phyloP scores from a whole-genome alignment of 2,888 invertebrate genomes.

The Entomobrya proxima region DNA sequence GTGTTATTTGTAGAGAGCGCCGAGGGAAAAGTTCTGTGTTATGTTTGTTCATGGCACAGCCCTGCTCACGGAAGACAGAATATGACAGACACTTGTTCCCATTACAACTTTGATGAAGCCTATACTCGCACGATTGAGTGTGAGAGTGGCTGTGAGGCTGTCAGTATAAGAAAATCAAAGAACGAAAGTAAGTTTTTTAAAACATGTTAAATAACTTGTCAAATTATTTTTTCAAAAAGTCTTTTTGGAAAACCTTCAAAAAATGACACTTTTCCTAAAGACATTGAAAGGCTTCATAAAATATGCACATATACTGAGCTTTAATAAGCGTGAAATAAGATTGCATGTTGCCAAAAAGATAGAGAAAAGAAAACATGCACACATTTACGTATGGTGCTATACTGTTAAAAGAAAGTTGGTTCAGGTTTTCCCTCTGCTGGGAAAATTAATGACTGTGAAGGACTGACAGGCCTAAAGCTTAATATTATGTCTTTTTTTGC shows the following conservation, averaged over 20 bases:
- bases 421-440: no score
- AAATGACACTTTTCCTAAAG: no score
- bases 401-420: no score
- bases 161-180: conserved; percentile 68
- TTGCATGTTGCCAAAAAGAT: no score
- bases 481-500: not conserved
- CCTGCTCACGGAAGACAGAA: conserved; percentile 43
- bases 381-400: no score
- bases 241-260: no score
- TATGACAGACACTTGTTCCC: conserved; percentile 71
- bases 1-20: conserved; percentile 48
- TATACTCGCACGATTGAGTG: conserved; percentile 67
- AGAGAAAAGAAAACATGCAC: no score
- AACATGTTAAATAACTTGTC: conserved; percentile 39
- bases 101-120: conserved; percentile 69
- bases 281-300: no score
- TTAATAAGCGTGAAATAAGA: no score
- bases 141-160: conserved; percentile 73
- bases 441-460: not conserved
- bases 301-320: no score
- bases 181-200: conserved; percentile 69
- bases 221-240: not conserved
- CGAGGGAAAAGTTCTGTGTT: conserved; percentile 71
- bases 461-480: not conserved
- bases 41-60: conserved; percentile 74